Base-by-base conservation (phyloP, 1,140 invertebrate species). In the Ericerus pela region DNA sequence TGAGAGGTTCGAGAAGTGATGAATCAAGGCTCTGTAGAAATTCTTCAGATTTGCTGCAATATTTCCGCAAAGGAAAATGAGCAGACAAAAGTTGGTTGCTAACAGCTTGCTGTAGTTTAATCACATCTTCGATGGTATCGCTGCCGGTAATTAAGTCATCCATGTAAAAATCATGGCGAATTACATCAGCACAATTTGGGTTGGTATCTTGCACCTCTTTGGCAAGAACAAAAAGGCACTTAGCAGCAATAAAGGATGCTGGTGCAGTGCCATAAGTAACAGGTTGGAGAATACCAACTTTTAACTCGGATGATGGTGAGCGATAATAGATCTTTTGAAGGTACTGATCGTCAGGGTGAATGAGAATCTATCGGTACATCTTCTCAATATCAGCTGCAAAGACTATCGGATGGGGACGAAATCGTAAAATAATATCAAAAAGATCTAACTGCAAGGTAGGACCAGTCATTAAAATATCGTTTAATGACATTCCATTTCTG, bases 271-370 rank as follows among this genome's bases (percentile, higher is more conserved):
- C 70, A 53, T 69, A 71, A 2, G 70, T 72, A 1, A 72, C 60
- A 1, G 68, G 62, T 67, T 11, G 72, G 52, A 26, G 43, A 60
- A 62, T 59, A 72, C 11, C 54, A 62, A 53, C 59, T 62, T 2
- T 70, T 47, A 16, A 53, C 37, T 47, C 66, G 36, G 6, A 54
- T 41, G 14, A 53, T 31, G 0, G 59, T 27, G 20, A 66, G 60
- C 69, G 72, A 75, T 8, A 73, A 33, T 20, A 75, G 72, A 53
- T 64, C 57, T 56, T 73, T 69, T 51, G 64, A 69, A 26, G 67
- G 60, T 12, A n/a, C n/a, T 60, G 53, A 57, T 71, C 62, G 10
- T 64, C 59, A 22, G 59, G 36, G 53, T 67, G 47, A 16, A 73
- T 61, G 43, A 60, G 31, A 24, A 73, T 64, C 56, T 72, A 69